phyloP scores from a whole-genome alignment of 2,797 vertebrate genomes.

The Hoplostethus mediterraneus region DNA sequence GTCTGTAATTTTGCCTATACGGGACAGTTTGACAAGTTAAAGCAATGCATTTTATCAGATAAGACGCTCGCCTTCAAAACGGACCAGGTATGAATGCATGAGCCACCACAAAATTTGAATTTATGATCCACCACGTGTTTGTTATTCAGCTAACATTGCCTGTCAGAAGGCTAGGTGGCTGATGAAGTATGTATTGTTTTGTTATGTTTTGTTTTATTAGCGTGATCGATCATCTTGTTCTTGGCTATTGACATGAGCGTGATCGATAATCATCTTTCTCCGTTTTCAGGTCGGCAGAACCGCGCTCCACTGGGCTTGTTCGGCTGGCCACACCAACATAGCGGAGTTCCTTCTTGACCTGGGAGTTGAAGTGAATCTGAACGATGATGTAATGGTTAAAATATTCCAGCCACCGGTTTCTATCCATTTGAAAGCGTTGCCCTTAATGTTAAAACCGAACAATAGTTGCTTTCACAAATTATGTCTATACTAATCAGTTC shows the following conservation, averaged over 20 bases:
- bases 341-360: constrained; percentile 90
- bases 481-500: no score
- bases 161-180: no score
- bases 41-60: constrained; percentile 85
- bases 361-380: constrained; percentile 90
- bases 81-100: constrained; percentile 88
- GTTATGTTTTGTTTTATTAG: no score
- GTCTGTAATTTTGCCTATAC: constrained; percentile 92
- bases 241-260: no score
- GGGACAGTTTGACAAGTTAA: constrained; percentile 90
- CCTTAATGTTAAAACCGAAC: neutral
- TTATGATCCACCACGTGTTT: neutral
- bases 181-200: no score
- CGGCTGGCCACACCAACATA: constrained; percentile 91
- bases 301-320: constrained; percentile 96
- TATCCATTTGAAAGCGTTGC: neutral
- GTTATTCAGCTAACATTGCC: no score
- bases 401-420: neutral
- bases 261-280: no score
- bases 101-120: neutral
- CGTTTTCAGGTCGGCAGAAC: constrained; percentile 88
- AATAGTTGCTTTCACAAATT: no score
- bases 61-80: constrained; percentile 87
- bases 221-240: no score
- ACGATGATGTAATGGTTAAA: constrained; percentile 90